A percentile compares a stretch with the other conserved stretches of the same genome.
These are phyloP conservation scores for Chalcosyrphus nemorum DNA, from an alignment of 2,888 invertebrate genomes.

Conservation along the genomic window DNA sequence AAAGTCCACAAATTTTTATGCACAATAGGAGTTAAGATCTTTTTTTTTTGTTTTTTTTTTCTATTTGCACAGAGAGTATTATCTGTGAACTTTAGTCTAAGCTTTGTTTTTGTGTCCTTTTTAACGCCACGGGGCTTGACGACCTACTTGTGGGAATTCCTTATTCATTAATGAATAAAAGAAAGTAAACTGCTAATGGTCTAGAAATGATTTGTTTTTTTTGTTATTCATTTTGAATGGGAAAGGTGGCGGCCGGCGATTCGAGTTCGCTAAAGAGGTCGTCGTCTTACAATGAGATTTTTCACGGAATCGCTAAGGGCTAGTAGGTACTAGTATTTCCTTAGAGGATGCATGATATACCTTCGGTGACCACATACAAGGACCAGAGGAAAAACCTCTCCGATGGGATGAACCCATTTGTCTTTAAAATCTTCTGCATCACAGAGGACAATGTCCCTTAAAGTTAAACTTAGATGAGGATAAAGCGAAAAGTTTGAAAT, in stretches of 20 bases:
- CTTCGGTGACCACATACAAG: no score
- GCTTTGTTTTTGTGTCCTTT: neutral
- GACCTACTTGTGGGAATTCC: slow-evolving; percentile 28
- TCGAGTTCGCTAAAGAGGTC: neutral
- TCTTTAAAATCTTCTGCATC: no score
- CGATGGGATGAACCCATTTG: no score
- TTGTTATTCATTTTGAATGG: neutral
- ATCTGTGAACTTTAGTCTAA: slow-evolving; percentile 15
- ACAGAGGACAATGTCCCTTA: no score
- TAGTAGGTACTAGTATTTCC: no score
- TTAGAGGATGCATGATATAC: no score
- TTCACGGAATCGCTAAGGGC: no score
- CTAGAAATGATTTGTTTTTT: neutral
- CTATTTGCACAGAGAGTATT: neutral
- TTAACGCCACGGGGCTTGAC: neutral
- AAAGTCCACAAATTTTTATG: slow-evolving; percentile 27
- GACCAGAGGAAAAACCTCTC: no score
- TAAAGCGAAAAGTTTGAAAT: no score
- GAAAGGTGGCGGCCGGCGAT: no score
- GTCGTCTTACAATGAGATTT: neutral
- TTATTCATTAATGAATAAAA: neutral
- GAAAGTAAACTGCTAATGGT: neutral
- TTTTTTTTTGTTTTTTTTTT: neutral
- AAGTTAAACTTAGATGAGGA: no score
- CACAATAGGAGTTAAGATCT: slow-evolving; percentile 5